A percentile compares a stretch with the other conserved stretches of the same genome.
Conservation (phyloP, 2,888 invertebrate genomes). For the Lepidonotus clava region DNA sequence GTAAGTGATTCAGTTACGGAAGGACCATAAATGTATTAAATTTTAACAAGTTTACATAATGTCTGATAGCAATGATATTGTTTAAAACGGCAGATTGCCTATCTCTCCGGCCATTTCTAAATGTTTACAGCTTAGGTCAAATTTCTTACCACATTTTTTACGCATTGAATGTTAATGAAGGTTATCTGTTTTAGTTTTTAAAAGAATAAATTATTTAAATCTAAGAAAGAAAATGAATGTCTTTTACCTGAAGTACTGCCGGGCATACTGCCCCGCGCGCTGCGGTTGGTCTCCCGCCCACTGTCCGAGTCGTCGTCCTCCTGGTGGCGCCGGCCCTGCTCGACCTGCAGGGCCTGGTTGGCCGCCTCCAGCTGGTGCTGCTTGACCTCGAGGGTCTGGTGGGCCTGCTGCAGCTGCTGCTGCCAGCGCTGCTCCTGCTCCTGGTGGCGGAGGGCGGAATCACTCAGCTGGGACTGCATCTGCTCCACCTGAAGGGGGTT, state of each 20-base stretch:
- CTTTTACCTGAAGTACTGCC: conserved; percentile 30
- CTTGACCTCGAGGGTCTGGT: conserved; percentile 25
- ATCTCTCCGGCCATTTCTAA: too few relatives aligned
- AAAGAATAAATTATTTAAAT: too few relatives aligned
- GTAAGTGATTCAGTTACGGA: too few relatives aligned
- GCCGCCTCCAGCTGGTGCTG: conserved; percentile 16
- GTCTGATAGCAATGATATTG: too few relatives aligned
- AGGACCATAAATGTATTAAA: too few relatives aligned
- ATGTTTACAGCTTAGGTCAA: too few relatives aligned
- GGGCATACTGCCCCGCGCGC: neutral
- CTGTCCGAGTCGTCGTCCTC: conserved; percentile 34
- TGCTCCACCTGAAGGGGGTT: conserved; percentile 17
- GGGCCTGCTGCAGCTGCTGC: neutral
- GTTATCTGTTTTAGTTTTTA: too few relatives aligned
- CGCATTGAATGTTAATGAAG: too few relatives aligned
- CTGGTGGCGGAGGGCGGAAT: neutral
- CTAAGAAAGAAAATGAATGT: too few relatives aligned
- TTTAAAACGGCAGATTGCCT: too few relatives aligned
- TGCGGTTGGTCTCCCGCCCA: conserved; percentile 19
- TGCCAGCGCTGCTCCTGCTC: neutral
- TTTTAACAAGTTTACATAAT: too few relatives aligned
- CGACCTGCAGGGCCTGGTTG: conserved; percentile 35
- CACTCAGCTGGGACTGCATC: neutral
- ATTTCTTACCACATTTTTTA: too few relatives aligned
- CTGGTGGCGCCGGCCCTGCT: neutral